Evolutionary conservation across 2,797 vertebrate genomes (phyloP), one percentile per base, ranked within the genome.

Genomic region (Parauchenoglanis punctatus): DNA sequence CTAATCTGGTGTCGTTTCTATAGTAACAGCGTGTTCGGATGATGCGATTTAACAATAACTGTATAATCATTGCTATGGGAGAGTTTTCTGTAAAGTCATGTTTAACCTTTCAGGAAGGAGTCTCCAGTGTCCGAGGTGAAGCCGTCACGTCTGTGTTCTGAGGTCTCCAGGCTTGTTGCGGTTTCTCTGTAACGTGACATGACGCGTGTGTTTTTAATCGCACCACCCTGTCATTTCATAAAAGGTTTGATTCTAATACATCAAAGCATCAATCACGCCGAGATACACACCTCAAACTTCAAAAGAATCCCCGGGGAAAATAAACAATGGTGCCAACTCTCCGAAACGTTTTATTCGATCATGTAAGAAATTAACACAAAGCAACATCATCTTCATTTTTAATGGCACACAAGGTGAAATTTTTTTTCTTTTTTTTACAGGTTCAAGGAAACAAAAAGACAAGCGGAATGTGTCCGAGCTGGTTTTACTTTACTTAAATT

Each of bases 311-410:
- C 40, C 40, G 40, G 40, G 25, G 61, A 8, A 3, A 10, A 65
- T 46, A 44, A 59, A n/a, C 52, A 78, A 78, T 2, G 4, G 15
- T 10, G 63, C 20, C n/a, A 80, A 88, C 88, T 91, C 89, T 92
- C 89, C 91, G 93, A 93, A 94, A 88, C 28, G 0, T 54, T 95
- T 95, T 95, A 95, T 95, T 96, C 93, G 90, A 94, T 95, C 91
- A 94, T 93, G 92, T 96, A 96, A 95, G 95, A 96, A 96, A 96
- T 95, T 94, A 95, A 95, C 94, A 96, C 95, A 95, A 94, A 93
- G 90, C 93, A 94, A 94, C 90, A 89, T 73, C 82, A 58, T 18
- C 93, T 93, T 94, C 91, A 92, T 94, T 93, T 93, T 94, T 93
- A 92, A 95, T 95, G 95, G 96, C 95, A 96, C 96, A 95, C 94